Base-by-base conservation (phyloP, 2,888 invertebrate species). In the Azorinus chamasolen region DNA sequence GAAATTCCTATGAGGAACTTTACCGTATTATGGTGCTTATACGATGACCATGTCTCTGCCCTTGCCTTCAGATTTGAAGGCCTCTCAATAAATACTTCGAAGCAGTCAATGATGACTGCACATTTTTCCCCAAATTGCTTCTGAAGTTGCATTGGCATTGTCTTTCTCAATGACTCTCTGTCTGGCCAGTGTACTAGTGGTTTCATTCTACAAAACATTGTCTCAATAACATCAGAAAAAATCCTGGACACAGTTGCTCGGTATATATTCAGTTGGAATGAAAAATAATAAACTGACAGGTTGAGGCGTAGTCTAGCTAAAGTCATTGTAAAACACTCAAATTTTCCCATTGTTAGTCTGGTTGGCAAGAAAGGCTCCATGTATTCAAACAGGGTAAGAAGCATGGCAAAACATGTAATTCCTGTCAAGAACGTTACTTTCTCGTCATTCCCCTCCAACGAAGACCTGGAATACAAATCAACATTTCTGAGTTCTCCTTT, bases 1-100 rank as follows among this genome's bases (percentile, higher is more conserved):
- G 69, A 69, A 27, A 78, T 69, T 0, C 78, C 72, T 24, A 78
- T 73, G n/a, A 78, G 27, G 39, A 64, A 78, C 51, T 77, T 77
- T 0, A 68, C 55, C n/a, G 77, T 77, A 32, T 77, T 57, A 20
- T 72, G 63, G 45, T 72, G 72, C 41, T 69, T 78, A 24, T 78
- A 78, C 3, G 48, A 51, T 8, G 69, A 69, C 78, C 72, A 78
- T 37, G 78, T 78, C 41, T 78, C 59, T 8, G 69, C 69, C 10
- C 66, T 20, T 2, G 78, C 72, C 41, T 54, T 22, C 6, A 72
- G 46, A 37, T 37, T 41, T 2, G 64, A 62, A 37, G 72, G 78
- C 41, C 48, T 68, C 48, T 70, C 61, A n/a, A 76, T 76, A 18
- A 65, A 70, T 2, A 76, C 46, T n/a, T n/a, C n/a, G n/a, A n/a